Percentiles rank a stretch among this genome's conserved stretches.
phyloP scores from a whole-genome alignment of 1,140 invertebrate species.

The Thaumatotibia leucotreta region DNA sequence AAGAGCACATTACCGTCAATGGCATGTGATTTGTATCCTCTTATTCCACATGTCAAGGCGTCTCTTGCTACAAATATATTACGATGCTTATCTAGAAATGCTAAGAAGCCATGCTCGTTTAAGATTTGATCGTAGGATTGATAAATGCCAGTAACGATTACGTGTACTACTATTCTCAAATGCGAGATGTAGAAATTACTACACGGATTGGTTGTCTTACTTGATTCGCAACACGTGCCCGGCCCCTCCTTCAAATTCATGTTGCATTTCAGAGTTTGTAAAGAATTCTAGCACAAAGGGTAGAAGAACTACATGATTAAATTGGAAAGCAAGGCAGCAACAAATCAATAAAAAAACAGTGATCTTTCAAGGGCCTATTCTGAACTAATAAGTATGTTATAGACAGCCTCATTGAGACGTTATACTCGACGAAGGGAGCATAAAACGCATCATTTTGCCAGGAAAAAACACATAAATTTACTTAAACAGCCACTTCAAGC shows the following conservation, averaged over 20 bases:
- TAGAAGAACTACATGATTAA: too few species aligned
- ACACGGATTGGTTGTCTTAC: neutral
- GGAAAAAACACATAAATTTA: slow-evolving; percentile 61
- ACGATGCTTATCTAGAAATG: slow-evolving; percentile 6
- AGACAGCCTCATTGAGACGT: slow-evolving; percentile 33
- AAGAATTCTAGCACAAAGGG: neutral
- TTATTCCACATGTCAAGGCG: neutral
- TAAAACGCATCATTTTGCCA: slow-evolving; percentile 44
- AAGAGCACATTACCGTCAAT: neutral
- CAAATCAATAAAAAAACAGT: slow-evolving; percentile 20
- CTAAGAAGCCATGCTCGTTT: slow-evolving; percentile 1
- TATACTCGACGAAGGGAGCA: slow-evolving; percentile 31
- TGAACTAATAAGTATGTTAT: slow-evolving; percentile 16
- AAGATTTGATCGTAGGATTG: neutral
- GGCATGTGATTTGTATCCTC: neutral
- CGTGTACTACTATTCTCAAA: neutral
- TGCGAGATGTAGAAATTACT: neutral
- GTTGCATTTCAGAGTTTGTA: neutral
- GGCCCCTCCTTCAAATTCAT: neutral
- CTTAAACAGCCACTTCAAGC: slow-evolving; percentile 40
- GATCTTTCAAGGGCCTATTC: slow-evolving; percentile 18
- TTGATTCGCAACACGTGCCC: neutral
- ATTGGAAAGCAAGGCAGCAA: too few species aligned
- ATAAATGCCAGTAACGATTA: neutral
- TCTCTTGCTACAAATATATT: neutral